Evolutionary conservation across 2,888 invertebrate genomes (phyloP).

Genomic region (Ischnura elegans): DNA sequence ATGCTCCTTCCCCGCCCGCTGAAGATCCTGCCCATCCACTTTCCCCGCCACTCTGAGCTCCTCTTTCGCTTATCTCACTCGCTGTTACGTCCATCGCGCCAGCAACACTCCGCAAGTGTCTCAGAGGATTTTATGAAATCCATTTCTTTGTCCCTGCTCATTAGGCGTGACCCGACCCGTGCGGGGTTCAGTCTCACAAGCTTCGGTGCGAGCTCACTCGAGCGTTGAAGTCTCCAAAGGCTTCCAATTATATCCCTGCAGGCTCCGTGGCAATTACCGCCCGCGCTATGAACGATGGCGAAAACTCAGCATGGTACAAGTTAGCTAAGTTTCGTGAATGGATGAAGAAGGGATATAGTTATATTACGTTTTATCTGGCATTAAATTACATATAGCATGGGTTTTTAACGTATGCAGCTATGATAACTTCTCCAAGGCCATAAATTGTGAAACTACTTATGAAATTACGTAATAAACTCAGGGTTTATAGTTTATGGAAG

Average conservation of each 20-base stretch:
- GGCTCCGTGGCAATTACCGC: neutral
- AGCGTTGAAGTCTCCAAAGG: neutral
- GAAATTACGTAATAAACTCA: too few relatives aligned
- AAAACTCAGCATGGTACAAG: too few relatives aligned
- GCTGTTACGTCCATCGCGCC: neutral
- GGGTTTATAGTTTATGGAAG: too few relatives aligned
- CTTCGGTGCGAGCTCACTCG: neutral
- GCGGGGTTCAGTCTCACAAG: too few relatives aligned
- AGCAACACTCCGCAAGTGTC: neutral
- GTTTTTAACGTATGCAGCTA: too few relatives aligned
- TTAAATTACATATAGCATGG: too few relatives aligned
- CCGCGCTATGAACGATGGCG: too few relatives aligned
- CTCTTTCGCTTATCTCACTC: neutral
- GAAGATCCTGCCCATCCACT: neutral
- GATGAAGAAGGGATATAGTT: too few relatives aligned
- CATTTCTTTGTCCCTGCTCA: conserved; percentile 10
- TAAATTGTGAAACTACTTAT: too few relatives aligned
- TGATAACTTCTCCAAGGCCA: too few relatives aligned
- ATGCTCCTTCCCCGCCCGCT: neutral
- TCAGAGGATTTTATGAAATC: neutral
- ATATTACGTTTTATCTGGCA: too few relatives aligned
- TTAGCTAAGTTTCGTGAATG: too few relatives aligned
- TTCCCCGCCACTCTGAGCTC: neutral
- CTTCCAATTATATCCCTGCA: neutral
- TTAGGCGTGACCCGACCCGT: neutral